Conservation (phyloP, 2,888 invertebrate species). For the Drosophila nigricruria region DNA sequence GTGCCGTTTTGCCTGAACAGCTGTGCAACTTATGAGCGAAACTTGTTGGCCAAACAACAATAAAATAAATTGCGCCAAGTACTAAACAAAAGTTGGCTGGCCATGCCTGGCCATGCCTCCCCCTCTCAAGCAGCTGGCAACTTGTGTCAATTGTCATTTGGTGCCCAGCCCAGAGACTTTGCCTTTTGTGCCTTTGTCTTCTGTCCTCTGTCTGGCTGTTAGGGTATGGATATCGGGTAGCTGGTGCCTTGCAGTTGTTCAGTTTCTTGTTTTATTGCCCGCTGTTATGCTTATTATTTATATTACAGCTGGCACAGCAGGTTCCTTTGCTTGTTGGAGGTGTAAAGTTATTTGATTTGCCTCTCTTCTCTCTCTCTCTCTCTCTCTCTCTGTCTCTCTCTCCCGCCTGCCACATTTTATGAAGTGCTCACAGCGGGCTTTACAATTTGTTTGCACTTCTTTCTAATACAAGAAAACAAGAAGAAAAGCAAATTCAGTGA, state of each 20-base stretch:
- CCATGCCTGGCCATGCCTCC: neutral
- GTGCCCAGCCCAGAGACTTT: constrained; percentile 34
- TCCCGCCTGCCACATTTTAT: constrained; percentile 55
- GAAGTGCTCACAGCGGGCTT: constrained; percentile 71
- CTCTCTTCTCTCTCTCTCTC: too few species aligned
- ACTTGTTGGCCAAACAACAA: constrained; percentile 79
- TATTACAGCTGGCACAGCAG: constrained; percentile 58
- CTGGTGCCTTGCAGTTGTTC: constrained; percentile 46
- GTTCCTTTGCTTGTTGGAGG: constrained; percentile 42
- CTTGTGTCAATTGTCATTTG: constrained; percentile 77
- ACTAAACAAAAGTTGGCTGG: constrained; percentile 53
- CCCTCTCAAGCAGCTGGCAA: constrained; percentile 29
- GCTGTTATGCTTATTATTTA: constrained; percentile 74
- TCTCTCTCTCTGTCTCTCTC: too few species aligned
- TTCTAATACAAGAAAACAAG: neutral
- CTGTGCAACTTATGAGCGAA: constrained; percentile 71
- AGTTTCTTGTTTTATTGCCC: constrained; percentile 63
- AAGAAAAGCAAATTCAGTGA: constrained; percentile 49
- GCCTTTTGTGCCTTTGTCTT: constrained; percentile 11
- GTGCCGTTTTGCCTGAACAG: constrained; percentile 67
- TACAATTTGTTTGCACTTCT: constrained; percentile 59
- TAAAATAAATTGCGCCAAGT: constrained; percentile 80
- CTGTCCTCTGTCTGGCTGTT: neutral
- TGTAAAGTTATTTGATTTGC: constrained; percentile 66
- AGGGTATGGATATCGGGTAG: neutral